Percentiles rank a stretch among this genome's conserved stretches.
These are phyloP conservation scores for Cheilosia urbana DNA, from an alignment of 2,888 invertebrate genomes.

Conservation along the genomic window DNA sequence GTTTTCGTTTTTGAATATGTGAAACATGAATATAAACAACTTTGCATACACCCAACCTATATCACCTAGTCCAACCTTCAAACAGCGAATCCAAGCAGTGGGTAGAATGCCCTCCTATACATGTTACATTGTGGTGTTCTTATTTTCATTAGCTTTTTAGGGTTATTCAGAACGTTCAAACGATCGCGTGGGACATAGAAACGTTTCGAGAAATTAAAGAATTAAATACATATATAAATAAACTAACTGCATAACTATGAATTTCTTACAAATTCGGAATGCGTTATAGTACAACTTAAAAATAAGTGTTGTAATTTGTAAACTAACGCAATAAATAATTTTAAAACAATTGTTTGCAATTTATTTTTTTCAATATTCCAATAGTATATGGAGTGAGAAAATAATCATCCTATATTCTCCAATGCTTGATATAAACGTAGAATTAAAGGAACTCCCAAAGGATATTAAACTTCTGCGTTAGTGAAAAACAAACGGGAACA, in stretches of 20 bases:
- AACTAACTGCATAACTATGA: not conserved
- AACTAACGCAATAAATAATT: slow-evolving; percentile 12
- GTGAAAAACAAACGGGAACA: slow-evolving; percentile 71
- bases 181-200: too few species aligned
- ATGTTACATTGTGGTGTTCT: too few species aligned
- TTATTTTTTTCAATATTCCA: not conserved
- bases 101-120: too few species aligned
- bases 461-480: slow-evolving; percentile 60
- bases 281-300: not conserved
- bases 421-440: slow-evolving; percentile 12
- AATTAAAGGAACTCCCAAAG: slow-evolving; percentile 56
- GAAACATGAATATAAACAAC: too few species aligned
- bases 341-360: slow-evolving; percentile 22
- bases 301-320: slow-evolving; percentile 4
- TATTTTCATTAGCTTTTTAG: too few species aligned
- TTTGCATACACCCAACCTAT: too few species aligned
- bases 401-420: not conserved
- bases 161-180: too few species aligned
- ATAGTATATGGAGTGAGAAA: slow-evolving; percentile 6
- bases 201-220: too few species aligned
- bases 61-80: too few species aligned
- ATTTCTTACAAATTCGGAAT: not conserved
- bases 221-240: too few species aligned
- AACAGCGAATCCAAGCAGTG: too few species aligned
- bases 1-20: too few species aligned